Conservation (phyloP, 1,140 invertebrate species). For the Pogonus chalceus region DNA sequence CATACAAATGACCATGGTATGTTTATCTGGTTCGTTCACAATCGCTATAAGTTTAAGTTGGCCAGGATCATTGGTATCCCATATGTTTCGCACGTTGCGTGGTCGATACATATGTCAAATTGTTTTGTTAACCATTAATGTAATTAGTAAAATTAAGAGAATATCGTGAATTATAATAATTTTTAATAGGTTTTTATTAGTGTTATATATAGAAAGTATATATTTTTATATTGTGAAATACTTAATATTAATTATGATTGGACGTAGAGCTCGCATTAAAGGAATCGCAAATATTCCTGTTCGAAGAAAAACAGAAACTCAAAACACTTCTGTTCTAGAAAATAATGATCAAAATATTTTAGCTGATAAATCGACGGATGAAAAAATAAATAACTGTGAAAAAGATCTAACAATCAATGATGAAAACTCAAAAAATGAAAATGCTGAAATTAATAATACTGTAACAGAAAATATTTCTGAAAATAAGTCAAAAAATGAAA, state of each 20-base stretch:
- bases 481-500: slow-evolving; percentile 1
- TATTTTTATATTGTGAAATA: too few species aligned
- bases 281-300: slow-evolving; percentile 32
- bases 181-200: too few species aligned
- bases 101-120: too few species aligned
- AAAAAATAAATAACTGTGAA: slow-evolving; percentile 2
- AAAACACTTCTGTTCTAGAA: slow-evolving; percentile 3
- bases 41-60: too few species aligned
- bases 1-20: too few species aligned
- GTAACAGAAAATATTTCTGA: neutral
- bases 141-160: too few species aligned
- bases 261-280: slow-evolving; percentile 29
- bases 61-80: too few species aligned
- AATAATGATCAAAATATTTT: slow-evolving; percentile 2
- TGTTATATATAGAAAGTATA: too few species aligned
- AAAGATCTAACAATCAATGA: neutral
- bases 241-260: slow-evolving; percentile 19
- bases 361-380: neutral
- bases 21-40: too few species aligned
- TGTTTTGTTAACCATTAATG: too few species aligned
- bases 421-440: neutral
- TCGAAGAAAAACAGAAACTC: slow-evolving; percentile 20
- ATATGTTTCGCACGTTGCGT: too few species aligned
- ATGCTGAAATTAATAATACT: slow-evolving; percentile 1
- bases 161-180: too few species aligned